Conservation (phyloP, 2,797 vertebrate species). For the Danionella dracula region DNA sequence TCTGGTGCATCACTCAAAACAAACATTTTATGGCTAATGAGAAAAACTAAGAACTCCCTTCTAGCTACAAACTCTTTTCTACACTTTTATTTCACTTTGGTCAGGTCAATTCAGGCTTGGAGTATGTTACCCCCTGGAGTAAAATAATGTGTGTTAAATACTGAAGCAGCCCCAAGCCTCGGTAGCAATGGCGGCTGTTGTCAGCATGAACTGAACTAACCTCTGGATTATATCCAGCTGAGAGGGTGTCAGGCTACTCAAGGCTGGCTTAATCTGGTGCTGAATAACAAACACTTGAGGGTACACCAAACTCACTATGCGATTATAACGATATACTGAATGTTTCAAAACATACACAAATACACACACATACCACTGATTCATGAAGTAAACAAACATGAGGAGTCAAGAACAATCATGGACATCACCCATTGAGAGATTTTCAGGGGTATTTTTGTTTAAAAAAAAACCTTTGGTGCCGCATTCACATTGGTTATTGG, state of each 20-base stretch:
- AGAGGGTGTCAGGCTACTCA: neutral
- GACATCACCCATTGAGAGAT: too few species aligned
- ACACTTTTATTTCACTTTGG: neutral
- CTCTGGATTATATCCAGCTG: conserved; percentile 12
- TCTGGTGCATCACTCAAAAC: neutral
- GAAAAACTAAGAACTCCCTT: neutral
- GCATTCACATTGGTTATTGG: too few species aligned
- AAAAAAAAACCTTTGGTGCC: too few species aligned
- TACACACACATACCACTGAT: too few species aligned
- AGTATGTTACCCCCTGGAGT: neutral
- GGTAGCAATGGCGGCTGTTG: neutral
- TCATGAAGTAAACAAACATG: too few species aligned
- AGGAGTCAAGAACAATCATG: too few species aligned
- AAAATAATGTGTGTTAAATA: neutral
- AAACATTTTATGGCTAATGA: neutral
- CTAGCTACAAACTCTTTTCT: neutral
- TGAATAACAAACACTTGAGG: neutral
- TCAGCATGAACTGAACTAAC: conserved; percentile 9
- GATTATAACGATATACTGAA: too few species aligned
- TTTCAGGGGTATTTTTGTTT: too few species aligned
- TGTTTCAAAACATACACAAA: too few species aligned
- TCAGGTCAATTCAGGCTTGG: neutral
- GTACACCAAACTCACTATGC: neutral
- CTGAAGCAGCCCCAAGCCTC: neutral
- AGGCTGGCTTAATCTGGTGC: neutral